Conservation (phyloP, 2,113 vertebrate species). For the Pluvianellus socialis region DNA sequence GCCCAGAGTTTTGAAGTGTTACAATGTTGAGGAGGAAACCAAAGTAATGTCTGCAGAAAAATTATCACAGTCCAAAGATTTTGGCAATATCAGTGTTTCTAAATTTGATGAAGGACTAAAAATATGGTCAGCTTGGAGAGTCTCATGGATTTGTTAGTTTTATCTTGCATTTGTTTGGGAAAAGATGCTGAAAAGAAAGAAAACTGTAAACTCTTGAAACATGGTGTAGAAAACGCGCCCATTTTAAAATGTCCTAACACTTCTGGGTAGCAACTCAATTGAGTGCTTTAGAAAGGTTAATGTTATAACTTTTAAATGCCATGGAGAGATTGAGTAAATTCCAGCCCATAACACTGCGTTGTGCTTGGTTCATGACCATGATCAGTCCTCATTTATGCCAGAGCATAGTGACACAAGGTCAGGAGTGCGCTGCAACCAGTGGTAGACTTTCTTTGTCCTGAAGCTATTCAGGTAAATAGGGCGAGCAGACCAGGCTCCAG, state of each 20-base stretch:
- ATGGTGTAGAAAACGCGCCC: neutral
- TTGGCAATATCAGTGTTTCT: neutral
- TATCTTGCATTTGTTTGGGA: neutral
- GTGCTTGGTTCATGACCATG: neutral
- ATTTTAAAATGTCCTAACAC: neutral
- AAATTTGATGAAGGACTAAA: neutral
- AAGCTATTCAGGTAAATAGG: neutral
- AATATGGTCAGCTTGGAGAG: neutral
- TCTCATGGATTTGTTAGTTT: neutral
- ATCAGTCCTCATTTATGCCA: neutral
- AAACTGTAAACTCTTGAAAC: neutral
- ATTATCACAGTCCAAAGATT: neutral
- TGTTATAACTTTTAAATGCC: neutral
- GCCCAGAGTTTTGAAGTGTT: neutral
- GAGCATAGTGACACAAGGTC: neutral
- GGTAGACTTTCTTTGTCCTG: neutral
- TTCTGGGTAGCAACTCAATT: neutral
- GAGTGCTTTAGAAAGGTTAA: neutral
- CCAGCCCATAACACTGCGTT: accelerated
- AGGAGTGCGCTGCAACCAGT: neutral
- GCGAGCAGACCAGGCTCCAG: neutral
- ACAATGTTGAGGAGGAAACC: neutral
- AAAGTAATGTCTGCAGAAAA: neutral
- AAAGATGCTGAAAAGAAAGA: neutral
- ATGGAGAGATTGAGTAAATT: neutral